Evolutionary conservation across 2,113 vertebrate species (phyloP).

Genomic region (Bagarius yarrelli): DNA sequence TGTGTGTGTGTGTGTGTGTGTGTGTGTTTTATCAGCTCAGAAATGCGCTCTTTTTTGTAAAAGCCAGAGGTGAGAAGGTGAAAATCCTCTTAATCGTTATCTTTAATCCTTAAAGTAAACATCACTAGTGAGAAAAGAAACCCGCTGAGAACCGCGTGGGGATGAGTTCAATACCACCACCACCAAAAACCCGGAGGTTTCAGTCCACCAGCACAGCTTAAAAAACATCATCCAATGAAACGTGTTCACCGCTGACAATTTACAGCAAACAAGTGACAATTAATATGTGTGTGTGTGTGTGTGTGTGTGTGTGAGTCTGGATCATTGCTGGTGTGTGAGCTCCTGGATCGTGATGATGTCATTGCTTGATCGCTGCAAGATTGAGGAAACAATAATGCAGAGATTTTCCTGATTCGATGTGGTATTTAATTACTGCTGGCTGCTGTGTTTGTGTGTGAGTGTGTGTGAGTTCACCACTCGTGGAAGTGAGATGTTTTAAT

Average conservation of each 20-base stretch:
- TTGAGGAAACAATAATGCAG: background rate
- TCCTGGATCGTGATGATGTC: background rate
- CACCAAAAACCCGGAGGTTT: no score
- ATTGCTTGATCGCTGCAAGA: background rate
- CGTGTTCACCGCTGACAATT: no score
- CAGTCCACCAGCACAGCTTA: no score
- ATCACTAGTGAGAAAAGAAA: background rate
- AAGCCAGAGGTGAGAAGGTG: background rate
- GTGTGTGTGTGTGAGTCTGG: no score
- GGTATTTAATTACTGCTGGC: background rate
- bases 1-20: slow-evolving; percentile 17
- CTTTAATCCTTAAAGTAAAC: background rate
- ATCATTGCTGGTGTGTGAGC: background rate
- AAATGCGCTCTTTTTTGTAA: background rate
- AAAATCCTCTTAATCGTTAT: background rate
- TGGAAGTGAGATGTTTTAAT: slow-evolving; percentile 2
- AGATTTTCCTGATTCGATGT: background rate
- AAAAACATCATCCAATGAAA: no score
- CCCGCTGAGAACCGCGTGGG: fast-evolving
- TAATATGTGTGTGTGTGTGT: no score
- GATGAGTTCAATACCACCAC: no score
- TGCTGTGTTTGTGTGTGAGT: background rate
- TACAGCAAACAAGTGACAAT: background rate
- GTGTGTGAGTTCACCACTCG: background rate
- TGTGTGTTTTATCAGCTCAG: background rate